Conservation (phyloP, 2,797 vertebrate species). For the Hemitrygon akajei region DNA sequence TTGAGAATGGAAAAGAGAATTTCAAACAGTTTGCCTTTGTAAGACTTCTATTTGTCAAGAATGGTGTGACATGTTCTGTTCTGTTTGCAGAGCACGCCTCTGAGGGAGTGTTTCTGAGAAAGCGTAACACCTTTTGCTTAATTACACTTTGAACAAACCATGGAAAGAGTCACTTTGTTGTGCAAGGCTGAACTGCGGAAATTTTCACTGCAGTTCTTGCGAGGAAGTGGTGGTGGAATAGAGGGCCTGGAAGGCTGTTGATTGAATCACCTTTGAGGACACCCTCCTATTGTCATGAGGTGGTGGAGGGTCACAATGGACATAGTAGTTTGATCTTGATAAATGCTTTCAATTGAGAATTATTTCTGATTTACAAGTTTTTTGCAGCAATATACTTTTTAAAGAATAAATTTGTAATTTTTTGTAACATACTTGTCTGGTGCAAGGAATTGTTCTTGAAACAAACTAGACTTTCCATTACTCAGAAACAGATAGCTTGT, state of each 20-base stretch:
- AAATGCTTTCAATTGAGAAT: not conserved
- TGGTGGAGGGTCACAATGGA: not conserved
- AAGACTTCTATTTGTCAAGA: not conserved
- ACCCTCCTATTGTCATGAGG: not conserved
- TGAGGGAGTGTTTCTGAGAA: not conserved
- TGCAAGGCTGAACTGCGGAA: not conserved
- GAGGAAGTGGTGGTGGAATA: not conserved
- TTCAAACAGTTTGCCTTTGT: slow-evolving; percentile 18
- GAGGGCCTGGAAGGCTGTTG: not conserved
- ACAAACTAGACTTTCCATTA: not conserved
- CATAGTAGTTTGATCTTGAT: not conserved
- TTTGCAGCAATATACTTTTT: slow-evolving; percentile 14
- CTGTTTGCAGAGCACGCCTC: not conserved
- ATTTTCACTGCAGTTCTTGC: slow-evolving; percentile 2
- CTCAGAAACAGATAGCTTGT: not conserved
- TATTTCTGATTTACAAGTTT: not conserved
- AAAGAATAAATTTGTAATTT: slow-evolving; percentile 22
- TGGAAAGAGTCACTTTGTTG: slow-evolving; percentile 13
- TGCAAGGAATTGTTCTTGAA: not conserved
- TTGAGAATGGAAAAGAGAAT: slow-evolving; percentile 12
- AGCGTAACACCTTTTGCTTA: slow-evolving; percentile 7
- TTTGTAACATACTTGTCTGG: slow-evolving; percentile 1
- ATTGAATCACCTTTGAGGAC: not conserved
- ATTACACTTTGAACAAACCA: slow-evolving; percentile 14
- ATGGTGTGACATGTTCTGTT: not conserved